Base-by-base conservation (phyloP, 2,113 vertebrate species). In the Pedionomus torquatus region DNA sequence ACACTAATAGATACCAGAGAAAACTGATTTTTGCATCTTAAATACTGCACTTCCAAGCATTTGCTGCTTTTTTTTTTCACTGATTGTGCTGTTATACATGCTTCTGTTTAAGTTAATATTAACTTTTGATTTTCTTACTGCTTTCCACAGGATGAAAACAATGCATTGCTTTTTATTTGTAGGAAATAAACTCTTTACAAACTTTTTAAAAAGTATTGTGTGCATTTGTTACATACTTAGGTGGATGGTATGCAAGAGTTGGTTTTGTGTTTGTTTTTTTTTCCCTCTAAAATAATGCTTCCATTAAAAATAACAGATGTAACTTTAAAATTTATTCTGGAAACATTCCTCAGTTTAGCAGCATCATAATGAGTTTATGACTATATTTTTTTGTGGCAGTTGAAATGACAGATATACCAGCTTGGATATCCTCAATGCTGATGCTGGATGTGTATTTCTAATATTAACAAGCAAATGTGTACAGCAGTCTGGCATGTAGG, bases 111-210 rank as follows among this genome's bases (percentile, higher is more conserved):
- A 86, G 43, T 60, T 58, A 30, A 26, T 0, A 16, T 16, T 81
- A 6, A 23, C 65, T 82, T 92, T 78, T 30, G 18, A 6, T 92
- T 83, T 92, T 69, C 35, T 72, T 90, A 35, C 28, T 80, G 49
- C 17, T 89, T 95, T 87, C 24, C 8, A 39, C 43, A 64, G 61
- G 93, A 64, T 35, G 30, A 60, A 70, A 94, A 52, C 37, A 43
- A 12, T 90, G n/a, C 80, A 51, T 17, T 69, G 17, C 0, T 7
- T 82, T 78, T 54, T 75, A 41, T 54, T 65, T 83, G 23, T 48
- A 72, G 10, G 75, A 93, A 97, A 96, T 96, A 96, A 96, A 96
- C 23, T 17, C 44, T 68, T 87, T 81, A 10, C 60, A 75, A 94
- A 46, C n/a, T 75, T 83, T 24, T 52, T 4, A 28, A 77, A 84